Evolutionary conservation across 2,888 invertebrate genomes (phyloP).

Genomic region (Polia nebulosa): DNA sequence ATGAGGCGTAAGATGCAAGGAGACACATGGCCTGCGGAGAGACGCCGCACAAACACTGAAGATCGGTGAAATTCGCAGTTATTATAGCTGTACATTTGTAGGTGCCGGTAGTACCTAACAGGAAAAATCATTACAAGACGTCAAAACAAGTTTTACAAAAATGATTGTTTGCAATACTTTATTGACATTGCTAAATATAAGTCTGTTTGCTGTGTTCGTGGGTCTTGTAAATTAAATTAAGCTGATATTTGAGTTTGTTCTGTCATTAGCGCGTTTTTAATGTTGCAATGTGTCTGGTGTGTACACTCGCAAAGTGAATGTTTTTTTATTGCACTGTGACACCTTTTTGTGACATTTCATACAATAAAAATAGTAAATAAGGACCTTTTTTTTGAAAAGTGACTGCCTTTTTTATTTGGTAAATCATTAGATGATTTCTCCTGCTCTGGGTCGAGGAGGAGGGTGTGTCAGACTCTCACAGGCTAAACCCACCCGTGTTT

Average conservation of each 20-base stretch:
- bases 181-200: conserved; percentile 43
- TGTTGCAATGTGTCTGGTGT: conserved; percentile 30
- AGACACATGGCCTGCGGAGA: no score
- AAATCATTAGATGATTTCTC: no score
- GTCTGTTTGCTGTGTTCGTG: conserved; percentile 44
- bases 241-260: conserved; percentile 41
- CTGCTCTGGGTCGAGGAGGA: no score
- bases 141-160: neutral
- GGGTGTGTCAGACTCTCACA: no score
- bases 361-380: neutral
- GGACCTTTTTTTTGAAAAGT: no score
- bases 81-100: no score
- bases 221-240: conserved; percentile 40
- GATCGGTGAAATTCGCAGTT: no score
- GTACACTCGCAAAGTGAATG: conserved; percentile 12
- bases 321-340: neutral
- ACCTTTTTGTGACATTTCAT: neutral
- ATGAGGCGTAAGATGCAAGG: no score
- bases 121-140: neutral
- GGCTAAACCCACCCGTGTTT: no score
- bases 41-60: no score
- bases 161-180: conserved; percentile 26
- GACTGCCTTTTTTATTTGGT: no score
- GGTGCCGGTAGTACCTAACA: no score
- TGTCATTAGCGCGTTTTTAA: conserved; percentile 49